Percentiles rank a stretch among this genome's conserved stretches.
phyloP scores from a whole-genome alignment of 2,113 vertebrate genomes.

The Erinaceus europaeus region DNA sequence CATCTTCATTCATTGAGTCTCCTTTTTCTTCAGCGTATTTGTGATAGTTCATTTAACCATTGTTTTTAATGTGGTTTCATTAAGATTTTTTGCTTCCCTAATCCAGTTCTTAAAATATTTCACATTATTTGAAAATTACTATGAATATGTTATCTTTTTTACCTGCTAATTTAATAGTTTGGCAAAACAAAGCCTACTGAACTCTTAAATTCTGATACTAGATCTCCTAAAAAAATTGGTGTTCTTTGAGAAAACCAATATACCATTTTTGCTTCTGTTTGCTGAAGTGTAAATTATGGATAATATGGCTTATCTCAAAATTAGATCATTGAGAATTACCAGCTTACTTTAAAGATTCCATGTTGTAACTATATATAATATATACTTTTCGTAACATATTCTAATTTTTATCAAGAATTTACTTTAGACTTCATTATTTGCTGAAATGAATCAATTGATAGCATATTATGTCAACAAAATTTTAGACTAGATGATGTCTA shows the following conservation, averaged over 20 bases:
- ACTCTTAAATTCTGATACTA: not conserved
- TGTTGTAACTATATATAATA: not conserved
- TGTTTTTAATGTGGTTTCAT: slow-evolving; percentile 4
- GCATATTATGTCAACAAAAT: not conserved
- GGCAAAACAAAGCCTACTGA: not conserved
- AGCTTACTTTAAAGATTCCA: not conserved
- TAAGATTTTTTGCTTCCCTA: not conserved
- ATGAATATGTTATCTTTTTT: not conserved
- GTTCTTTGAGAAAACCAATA: not conserved
- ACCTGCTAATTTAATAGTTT: not conserved
- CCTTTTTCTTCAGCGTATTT: not conserved
- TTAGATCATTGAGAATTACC: not conserved
- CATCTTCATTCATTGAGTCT: not conserved
- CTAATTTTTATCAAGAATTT: slow-evolving; percentile 1
- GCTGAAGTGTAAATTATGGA: not conserved
- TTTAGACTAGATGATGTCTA: not conserved
- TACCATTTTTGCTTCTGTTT: not conserved
- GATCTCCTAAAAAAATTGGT: not conserved
- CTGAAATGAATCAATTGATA: not conserved
- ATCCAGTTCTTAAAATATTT: slow-evolving; percentile 20
- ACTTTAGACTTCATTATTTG: not conserved
- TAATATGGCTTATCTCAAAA: not conserved
- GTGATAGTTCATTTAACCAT: not conserved
- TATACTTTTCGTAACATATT: not conserved
- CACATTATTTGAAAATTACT: slow-evolving; percentile 10